Conservation (phyloP, 2,113 vertebrate genomes). For the Oryzias celebensis region DNA sequence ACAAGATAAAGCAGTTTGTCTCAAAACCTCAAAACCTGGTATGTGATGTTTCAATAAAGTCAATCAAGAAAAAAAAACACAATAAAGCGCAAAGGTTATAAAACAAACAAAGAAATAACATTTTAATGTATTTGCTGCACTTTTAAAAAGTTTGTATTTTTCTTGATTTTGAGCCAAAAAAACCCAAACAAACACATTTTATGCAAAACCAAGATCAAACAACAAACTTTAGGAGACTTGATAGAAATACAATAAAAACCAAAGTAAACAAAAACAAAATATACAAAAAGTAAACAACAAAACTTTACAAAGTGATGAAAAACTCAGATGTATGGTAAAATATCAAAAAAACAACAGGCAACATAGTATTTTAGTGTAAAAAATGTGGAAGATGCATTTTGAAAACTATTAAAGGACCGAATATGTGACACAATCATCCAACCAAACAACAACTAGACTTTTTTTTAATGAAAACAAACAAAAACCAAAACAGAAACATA, state of each 20-base stretch:
- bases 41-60: too few relatives aligned
- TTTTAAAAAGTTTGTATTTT: neutral
- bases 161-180: too few relatives aligned
- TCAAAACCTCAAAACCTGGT: too few relatives aligned
- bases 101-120: neutral
- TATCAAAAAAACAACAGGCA: neutral
- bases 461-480: too few relatives aligned
- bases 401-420: neutral
- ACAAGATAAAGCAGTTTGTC: too few relatives aligned
- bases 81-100: neutral
- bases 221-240: neutral
- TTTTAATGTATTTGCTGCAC: neutral
- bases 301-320: neutral
- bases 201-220: too few relatives aligned
- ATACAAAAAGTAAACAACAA: too few relatives aligned
- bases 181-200: too few relatives aligned
- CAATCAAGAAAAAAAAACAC: neutral
- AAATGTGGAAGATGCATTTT: too few relatives aligned
- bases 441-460: neutral
- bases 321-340: neutral
- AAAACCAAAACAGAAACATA: too few relatives aligned
- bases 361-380: too few relatives aligned
- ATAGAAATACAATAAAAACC: neutral
- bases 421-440: neutral
- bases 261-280: too few relatives aligned